Percentiles rank a stretch among this genome's conserved stretches.
Evolutionary conservation across 2,113 vertebrate genomes (phyloP).

Genomic region (Psittacara wagleri): DNA sequence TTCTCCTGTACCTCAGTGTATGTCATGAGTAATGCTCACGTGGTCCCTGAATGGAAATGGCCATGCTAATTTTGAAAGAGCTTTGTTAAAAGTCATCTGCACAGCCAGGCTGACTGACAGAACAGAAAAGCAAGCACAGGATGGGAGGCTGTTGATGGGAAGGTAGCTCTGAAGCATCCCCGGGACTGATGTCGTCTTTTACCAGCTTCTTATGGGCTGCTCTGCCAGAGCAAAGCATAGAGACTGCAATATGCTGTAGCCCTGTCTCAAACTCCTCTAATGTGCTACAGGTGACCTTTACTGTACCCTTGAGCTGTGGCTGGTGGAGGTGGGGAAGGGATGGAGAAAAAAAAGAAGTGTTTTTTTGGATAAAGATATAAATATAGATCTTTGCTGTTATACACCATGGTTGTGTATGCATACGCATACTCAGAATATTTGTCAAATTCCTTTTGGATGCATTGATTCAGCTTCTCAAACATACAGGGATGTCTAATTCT

Average conservation of each 20-base stretch:
- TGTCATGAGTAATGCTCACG: neutral
- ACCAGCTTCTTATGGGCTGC: neutral
- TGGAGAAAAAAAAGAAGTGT: neutral
- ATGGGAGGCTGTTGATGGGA: neutral
- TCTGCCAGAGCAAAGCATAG: neutral
- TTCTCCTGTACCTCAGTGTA: neutral
- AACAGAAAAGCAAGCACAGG: neutral
- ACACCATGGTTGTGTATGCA: neutral
- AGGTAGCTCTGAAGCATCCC: neutral
- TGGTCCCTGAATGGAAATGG: neutral
- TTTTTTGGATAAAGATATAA: neutral
- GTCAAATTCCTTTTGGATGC: neutral
- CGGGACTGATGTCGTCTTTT: fast-evolving
- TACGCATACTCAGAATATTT: neutral
- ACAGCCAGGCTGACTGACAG: neutral
- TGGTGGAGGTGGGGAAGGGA: neutral
- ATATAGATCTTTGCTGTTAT: neutral
- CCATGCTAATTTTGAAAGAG: neutral
- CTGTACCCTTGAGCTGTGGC: neutral
- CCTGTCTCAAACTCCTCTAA: neutral
- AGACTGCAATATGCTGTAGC: neutral
- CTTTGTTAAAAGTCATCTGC: neutral
- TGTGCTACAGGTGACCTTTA: neutral
- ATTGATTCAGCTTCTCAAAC: neutral
- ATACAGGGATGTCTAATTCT: neutral